A percentile compares a stretch with the other conserved stretches of the same genome.
phyloP scores from a whole-genome alignment of 2,888 invertebrate genomes.

The Caenorhabditis afra region DNA sequence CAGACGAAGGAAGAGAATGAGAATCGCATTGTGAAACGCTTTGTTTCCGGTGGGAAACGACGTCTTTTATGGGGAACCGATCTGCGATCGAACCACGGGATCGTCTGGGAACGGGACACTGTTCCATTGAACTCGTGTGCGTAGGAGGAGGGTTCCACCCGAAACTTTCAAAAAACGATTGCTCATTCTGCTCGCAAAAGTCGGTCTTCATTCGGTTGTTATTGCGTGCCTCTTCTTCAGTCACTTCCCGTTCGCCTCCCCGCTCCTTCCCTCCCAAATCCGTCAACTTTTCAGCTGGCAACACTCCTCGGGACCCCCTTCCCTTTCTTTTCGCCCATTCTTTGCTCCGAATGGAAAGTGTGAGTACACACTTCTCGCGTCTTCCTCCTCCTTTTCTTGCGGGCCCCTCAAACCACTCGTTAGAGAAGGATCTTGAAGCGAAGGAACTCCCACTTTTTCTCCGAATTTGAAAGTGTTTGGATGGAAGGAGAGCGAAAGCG shows the following conservation, averaged over 20 bases:
- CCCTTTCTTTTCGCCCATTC: conserved; percentile 1
- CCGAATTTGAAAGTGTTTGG: conserved; percentile 1
- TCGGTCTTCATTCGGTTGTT: conserved; percentile 39
- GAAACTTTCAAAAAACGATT: conserved; percentile 4
- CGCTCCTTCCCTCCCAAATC: conserved; percentile 17
- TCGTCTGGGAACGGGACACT: neutral
- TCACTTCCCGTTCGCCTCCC: neutral
- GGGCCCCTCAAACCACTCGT: neutral
- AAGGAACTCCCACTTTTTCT: conserved; percentile 1
- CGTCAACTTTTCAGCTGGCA: conserved; percentile 26
- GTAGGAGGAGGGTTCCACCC: neutral
- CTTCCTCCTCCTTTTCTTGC: conserved; percentile 1
- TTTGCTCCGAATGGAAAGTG: conserved; percentile 22
- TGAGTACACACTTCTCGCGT: conserved; percentile 18
- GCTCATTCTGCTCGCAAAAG: conserved; percentile 9
- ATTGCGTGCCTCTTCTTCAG: conserved; percentile 18
- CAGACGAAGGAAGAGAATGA: conserved; percentile 10
- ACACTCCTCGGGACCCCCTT: neutral
- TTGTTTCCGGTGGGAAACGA: no score
- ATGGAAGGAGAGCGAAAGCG: neutral
- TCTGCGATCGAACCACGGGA: conserved; percentile 29
- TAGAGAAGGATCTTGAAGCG: neutral
- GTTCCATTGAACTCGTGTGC: neutral
- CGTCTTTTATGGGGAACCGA: neutral
- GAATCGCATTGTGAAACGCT: conserved; percentile 16